A percentile compares a stretch with the other conserved stretches of the same genome.
Evolutionary conservation across 2,113 vertebrate species (phyloP).

Genomic region (Semicossyphus pulcher): DNA sequence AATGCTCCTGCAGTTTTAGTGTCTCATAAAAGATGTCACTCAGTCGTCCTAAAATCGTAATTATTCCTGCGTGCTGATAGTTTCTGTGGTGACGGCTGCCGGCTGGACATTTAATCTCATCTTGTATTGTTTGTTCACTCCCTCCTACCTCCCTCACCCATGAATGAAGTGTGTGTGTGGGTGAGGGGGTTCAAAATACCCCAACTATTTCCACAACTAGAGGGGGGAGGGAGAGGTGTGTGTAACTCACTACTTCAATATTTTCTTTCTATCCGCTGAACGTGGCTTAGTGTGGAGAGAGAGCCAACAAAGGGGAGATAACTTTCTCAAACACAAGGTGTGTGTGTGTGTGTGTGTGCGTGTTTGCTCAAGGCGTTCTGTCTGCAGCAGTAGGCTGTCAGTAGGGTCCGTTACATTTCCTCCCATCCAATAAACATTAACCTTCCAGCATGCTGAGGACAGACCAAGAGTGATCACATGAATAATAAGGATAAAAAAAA

Average conservation of each 20-base stretch:
- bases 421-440: constrained; percentile 78
- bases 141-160: constrained; percentile 38
- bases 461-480: too few relatives aligned
- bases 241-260: constrained; percentile 3
- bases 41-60: too few relatives aligned
- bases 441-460: constrained; percentile 9
- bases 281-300: constrained; percentile 1
- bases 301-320: constrained; percentile 57
- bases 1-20: too few relatives aligned
- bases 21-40: too few relatives aligned
- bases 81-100: constrained; percentile 58
- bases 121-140: constrained; percentile 65
- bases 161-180: constrained; percentile 44
- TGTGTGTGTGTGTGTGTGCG: constrained; percentile 15
- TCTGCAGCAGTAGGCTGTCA: constrained; percentile 29
- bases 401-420: constrained; percentile 80
- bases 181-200: not conserved
- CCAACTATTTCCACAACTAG: not conserved
- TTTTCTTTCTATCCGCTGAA: constrained; percentile 7
- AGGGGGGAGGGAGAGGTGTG: not conserved
- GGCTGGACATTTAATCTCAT: constrained; percentile 66
- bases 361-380: constrained; percentile 62
- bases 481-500: too few relatives aligned
- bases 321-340: constrained; percentile 47
- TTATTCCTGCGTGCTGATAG: constrained; percentile 40